Conservation (phyloP, 2,888 invertebrate genomes). For the Rapana venosa region DNA sequence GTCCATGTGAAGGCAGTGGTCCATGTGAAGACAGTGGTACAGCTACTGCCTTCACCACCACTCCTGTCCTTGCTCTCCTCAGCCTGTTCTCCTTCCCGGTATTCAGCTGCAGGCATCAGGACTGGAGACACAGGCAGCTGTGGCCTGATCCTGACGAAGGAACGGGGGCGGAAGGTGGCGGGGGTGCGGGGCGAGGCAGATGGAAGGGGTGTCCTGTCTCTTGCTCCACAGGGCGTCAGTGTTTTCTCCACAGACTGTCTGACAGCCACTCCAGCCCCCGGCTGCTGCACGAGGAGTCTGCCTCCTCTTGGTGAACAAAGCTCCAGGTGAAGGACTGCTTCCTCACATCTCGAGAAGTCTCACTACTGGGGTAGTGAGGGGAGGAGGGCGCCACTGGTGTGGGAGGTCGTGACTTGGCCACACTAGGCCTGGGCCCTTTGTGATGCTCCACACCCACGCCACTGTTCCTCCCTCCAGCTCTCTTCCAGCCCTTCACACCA, state of each 20-base stretch:
- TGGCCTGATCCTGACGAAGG: not conserved
- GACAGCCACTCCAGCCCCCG: not conserved
- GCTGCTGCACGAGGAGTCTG: not conserved
- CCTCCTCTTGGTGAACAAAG: not conserved
- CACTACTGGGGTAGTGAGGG: not conserved
- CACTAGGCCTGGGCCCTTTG: no score
- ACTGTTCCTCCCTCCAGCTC: not conserved
- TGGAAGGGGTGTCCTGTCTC: not conserved
- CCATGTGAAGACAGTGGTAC: conserved; percentile 37
- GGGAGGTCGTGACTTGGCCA: not conserved
- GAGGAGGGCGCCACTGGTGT: not conserved
- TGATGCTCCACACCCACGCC: not conserved
- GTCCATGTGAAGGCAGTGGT: no score
- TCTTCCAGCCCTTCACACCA: not conserved
- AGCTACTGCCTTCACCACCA: conserved; percentile 26
- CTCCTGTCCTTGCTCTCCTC: not conserved
- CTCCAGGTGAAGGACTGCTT: not conserved
- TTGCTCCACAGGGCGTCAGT: not conserved
- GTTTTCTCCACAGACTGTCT: not conserved
- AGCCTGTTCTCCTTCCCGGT: not conserved
- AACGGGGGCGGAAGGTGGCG: not conserved
- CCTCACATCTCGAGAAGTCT: not conserved
- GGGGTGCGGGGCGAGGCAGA: not conserved
- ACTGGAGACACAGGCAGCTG: not conserved
- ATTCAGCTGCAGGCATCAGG: not conserved